phyloP scores from a whole-genome alignment of 2,797 vertebrate species.

The Chanos chanos region DNA sequence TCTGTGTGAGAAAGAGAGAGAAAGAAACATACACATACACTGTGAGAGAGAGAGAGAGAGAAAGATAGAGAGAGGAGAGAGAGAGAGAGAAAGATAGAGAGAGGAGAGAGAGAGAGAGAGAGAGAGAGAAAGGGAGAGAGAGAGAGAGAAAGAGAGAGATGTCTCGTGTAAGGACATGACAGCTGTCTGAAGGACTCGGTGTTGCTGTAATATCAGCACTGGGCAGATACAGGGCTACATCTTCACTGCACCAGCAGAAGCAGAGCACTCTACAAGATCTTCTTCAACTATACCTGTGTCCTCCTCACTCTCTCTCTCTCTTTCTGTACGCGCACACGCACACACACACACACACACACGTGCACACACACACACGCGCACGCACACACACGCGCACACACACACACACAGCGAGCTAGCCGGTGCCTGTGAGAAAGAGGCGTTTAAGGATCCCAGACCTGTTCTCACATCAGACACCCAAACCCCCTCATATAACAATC shows the following conservation, averaged over 20 bases:
- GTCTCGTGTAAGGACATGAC: no score
- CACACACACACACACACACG: background rate
- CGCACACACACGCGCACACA: no score
- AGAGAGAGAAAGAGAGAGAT: background rate
- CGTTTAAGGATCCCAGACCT: no score
- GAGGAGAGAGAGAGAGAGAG: background rate
- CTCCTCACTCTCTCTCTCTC: background rate
- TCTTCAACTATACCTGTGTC: slow-evolving; percentile 27
- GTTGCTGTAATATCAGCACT: slow-evolving; percentile 7
- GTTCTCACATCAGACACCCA: no score
- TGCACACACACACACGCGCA: no score
- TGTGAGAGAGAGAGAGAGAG: background rate
- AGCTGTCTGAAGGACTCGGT: slow-evolving; percentile 14
- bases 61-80: background rate
- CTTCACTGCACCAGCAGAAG: slow-evolving; percentile 49
- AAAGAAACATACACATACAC: no score
- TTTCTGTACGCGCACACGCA: background rate
- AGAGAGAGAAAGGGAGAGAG: background rate
- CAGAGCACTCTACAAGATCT: slow-evolving; percentile 48
- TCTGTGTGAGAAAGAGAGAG: background rate
- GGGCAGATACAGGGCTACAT: slow-evolving; percentile 33
- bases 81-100: background rate
- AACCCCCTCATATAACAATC: no score
- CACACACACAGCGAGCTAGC: no score
- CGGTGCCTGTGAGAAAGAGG: no score